phyloP scores from a whole-genome alignment of 2,888 invertebrate species.

The Apamea epomidion region DNA sequence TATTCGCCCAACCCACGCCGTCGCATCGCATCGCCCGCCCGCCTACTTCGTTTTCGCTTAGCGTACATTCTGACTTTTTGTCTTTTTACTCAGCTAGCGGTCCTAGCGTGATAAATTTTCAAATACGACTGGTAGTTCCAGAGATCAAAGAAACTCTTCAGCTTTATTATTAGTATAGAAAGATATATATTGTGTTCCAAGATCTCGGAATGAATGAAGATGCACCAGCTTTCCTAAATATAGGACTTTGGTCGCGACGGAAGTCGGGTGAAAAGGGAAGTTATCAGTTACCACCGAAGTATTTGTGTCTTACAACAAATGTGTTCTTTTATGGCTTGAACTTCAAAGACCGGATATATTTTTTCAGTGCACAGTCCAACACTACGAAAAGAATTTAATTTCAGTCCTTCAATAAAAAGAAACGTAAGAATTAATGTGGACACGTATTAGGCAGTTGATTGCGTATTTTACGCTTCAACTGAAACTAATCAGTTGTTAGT shows the following conservation, averaged over 20 bases:
- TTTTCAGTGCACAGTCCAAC: neutral
- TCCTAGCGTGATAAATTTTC: too few relatives aligned
- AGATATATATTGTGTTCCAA: neutral
- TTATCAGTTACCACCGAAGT: constrained; percentile 29
- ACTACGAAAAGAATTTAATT: neutral
- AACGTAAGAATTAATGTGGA: neutral
- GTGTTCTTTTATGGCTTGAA: constrained; percentile 5
- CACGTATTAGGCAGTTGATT: constrained; percentile 10
- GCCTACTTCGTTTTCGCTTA: too few relatives aligned
- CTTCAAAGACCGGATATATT: constrained; percentile 26
- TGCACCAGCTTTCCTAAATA: constrained; percentile 6
- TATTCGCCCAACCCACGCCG: too few relatives aligned
- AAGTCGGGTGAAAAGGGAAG: constrained; percentile 39
- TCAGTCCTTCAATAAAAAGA: neutral
- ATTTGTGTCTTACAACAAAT: constrained; percentile 8
- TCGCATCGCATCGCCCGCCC: too few relatives aligned
- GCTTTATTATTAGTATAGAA: too few relatives aligned
- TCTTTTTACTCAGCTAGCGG: too few relatives aligned
- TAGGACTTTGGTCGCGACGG: constrained; percentile 7
- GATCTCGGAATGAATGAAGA: constrained; percentile 2
- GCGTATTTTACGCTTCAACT: constrained; percentile 14
- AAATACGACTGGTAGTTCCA: too few relatives aligned
- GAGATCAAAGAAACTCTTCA: too few relatives aligned
- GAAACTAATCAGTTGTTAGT: neutral
- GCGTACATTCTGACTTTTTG: too few relatives aligned